Percentiles rank a stretch among this genome's conserved stretches.
These are phyloP conservation scores for Cataglyphis cursor DNA, from an alignment of 2,888 invertebrate genomes.

Conservation along the genomic window DNA sequence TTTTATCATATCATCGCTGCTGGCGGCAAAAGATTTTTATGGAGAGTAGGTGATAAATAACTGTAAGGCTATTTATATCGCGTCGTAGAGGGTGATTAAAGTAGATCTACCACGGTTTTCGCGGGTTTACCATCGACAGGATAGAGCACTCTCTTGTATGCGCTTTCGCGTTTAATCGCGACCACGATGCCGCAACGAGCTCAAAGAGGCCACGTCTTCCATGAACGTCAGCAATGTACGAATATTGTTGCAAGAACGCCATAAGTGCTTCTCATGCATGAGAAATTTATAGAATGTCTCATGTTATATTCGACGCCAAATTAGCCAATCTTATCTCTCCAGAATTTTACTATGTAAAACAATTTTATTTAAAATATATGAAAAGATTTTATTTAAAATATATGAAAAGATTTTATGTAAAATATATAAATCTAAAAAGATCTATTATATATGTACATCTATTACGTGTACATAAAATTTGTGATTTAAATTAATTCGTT, in stretches of 20 bases:
- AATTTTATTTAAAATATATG: not conserved
- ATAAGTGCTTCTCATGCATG: not conserved
- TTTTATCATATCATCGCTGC: not conserved
- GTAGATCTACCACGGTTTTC: constrained; percentile 52
- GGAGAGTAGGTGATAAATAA: constrained; percentile 45
- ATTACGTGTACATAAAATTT: too few species aligned
- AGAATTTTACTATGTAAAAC: not conserved
- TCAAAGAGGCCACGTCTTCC: constrained; percentile 21
- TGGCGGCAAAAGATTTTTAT: constrained; percentile 32
- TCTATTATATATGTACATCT: not conserved
- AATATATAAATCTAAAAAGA: not conserved
- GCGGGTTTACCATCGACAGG: constrained; percentile 17
- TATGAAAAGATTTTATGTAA: not conserved
- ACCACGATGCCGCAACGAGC: constrained; percentile 9
- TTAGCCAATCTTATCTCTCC: not conserved
- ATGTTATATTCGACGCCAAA: constrained; percentile 16
- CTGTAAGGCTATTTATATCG: constrained; percentile 58
- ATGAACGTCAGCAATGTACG: constrained; percentile 32
- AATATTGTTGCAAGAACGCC: constrained; percentile 48
- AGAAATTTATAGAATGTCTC: constrained; percentile 20
- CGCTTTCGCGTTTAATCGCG: constrained; percentile 44
- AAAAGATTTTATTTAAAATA: not conserved
- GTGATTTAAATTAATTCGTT: not conserved
- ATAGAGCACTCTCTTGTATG: constrained; percentile 15
- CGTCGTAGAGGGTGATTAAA: constrained; percentile 60